phyloP scores from a whole-genome alignment of 1,140 invertebrate species.

The Bursaphelenchus mucronatus region DNA sequence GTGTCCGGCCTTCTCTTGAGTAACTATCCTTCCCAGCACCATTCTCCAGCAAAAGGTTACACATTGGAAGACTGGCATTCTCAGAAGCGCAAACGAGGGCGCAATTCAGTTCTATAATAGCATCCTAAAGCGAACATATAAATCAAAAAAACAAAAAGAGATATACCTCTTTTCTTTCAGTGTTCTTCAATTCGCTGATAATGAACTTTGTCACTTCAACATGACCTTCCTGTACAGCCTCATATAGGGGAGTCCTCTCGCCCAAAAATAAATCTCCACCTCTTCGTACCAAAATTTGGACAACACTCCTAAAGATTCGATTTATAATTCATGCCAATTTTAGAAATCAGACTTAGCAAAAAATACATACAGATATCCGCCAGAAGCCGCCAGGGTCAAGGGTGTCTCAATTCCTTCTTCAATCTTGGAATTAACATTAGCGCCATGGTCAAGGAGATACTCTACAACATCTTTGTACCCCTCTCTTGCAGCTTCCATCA shows the following conservation, averaged over 20 bases:
- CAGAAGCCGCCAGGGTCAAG: slow-evolving; percentile 89
- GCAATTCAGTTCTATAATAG: slow-evolving; percentile 55
- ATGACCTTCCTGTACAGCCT: slow-evolving; percentile 75
- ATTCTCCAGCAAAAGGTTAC: slow-evolving; percentile 60
- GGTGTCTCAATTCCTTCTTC: slow-evolving; percentile 82
- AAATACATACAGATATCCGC: slow-evolving; percentile 80
- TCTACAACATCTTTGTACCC: slow-evolving; percentile 69
- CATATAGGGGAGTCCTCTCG: slow-evolving; percentile 94
- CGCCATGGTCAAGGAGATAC: slow-evolving; percentile 66
- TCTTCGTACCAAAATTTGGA: slow-evolving; percentile 87
- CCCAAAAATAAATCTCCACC: slow-evolving; percentile 91
- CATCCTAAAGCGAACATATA: slow-evolving; percentile 24
- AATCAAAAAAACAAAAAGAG: slow-evolving; percentile 17
- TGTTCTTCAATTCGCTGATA: slow-evolving; percentile 29
- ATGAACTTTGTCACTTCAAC: slow-evolving; percentile 44
- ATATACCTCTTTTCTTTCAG: slow-evolving; percentile 17
- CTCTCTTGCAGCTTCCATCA: slow-evolving; percentile 95
- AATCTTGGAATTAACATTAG: slow-evolving; percentile 93
- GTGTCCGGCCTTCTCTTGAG: slow-evolving; percentile 64
- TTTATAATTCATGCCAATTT: too few species aligned
- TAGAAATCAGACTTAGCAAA: background rate
- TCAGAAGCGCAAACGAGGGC: slow-evolving; percentile 64
- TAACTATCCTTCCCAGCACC: slow-evolving; percentile 60
- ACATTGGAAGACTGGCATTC: slow-evolving; percentile 64
- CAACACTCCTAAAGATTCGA: slow-evolving; percentile 64